phyloP scores from a whole-genome alignment of 2,888 invertebrate species.

The Ophraella communa region DNA sequence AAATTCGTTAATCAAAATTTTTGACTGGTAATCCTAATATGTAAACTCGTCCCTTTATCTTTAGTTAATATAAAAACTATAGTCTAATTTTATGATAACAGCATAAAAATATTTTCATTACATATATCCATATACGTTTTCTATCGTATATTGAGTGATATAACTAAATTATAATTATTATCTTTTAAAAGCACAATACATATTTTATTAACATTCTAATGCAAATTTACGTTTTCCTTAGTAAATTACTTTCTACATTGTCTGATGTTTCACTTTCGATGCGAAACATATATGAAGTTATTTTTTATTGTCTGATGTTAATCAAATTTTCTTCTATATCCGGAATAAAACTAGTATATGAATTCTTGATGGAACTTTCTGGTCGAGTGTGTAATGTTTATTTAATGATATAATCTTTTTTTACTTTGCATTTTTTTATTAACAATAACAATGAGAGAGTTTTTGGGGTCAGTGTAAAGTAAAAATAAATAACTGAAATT shows the following conservation, averaged over 20 bases:
- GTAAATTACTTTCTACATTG: slow-evolving; percentile 23
- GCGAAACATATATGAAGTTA: slow-evolving; percentile 13
- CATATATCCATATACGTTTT: too few relatives aligned
- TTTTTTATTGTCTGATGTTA: neutral
- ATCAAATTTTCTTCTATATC: neutral
- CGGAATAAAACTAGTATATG: neutral
- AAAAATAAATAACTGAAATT: neutral
- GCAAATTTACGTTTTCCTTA: slow-evolving; percentile 11
- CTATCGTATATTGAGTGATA: too few relatives aligned
- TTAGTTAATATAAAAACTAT: too few relatives aligned
- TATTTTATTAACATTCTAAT: slow-evolving; percentile 20
- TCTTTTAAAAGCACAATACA: slow-evolving; percentile 1
- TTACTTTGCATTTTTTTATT: neutral
- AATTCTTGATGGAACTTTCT: neutral
- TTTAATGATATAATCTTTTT: neutral
- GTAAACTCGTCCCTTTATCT: too few relatives aligned
- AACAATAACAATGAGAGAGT: neutral
- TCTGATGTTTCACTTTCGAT: slow-evolving; percentile 19
- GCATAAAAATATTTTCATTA: too few relatives aligned
- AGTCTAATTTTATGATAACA: too few relatives aligned
- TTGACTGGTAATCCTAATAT: too few relatives aligned
- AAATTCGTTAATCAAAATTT: too few relatives aligned
- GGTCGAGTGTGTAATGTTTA: neutral
- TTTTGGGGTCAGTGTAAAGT: neutral
- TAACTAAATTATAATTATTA: neutral